phyloP scores from a whole-genome alignment of 2,888 invertebrate species.

The Ectemnius lituratus region DNA sequence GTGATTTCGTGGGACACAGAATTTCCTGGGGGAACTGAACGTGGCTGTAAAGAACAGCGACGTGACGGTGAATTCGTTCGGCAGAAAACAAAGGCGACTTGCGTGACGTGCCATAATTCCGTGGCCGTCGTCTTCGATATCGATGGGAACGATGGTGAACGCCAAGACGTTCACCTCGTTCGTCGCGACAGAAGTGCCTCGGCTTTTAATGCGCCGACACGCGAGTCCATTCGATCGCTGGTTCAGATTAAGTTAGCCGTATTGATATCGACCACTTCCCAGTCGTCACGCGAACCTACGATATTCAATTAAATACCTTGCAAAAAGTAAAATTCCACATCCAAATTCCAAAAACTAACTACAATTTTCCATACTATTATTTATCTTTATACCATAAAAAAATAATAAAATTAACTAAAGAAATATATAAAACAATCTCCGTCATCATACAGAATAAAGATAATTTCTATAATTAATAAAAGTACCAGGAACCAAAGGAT shows the following conservation, averaged over 20 bases:
- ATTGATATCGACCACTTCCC: not conserved
- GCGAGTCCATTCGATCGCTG: not conserved
- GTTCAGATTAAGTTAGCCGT: not conserved
- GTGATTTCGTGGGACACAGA: no score
- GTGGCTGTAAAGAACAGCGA: not conserved
- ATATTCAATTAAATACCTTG: no score
- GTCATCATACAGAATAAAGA: no score
- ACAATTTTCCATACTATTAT: no score
- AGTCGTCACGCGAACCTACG: no score
- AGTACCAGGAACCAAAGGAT: no score
- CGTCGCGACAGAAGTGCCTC: not conserved
- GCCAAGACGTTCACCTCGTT: not conserved
- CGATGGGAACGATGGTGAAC: not conserved
- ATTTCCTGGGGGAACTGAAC: not conserved
- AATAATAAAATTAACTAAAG: no score
- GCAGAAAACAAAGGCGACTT: not conserved
- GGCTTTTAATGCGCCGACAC: not conserved
- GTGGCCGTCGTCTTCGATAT: not conserved
- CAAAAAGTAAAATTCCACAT: no score
- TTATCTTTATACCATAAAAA: no score
- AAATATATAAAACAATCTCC: no score
- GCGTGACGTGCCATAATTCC: constrained; percentile 3
- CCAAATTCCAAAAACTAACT: no score
- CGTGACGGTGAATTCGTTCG: constrained; percentile 3
- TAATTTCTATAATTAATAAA: no score